Percentiles rank a stretch among this genome's conserved stretches.
phyloP scores from a whole-genome alignment of 2,888 invertebrate species.

The Ormyrus thymus region DNA sequence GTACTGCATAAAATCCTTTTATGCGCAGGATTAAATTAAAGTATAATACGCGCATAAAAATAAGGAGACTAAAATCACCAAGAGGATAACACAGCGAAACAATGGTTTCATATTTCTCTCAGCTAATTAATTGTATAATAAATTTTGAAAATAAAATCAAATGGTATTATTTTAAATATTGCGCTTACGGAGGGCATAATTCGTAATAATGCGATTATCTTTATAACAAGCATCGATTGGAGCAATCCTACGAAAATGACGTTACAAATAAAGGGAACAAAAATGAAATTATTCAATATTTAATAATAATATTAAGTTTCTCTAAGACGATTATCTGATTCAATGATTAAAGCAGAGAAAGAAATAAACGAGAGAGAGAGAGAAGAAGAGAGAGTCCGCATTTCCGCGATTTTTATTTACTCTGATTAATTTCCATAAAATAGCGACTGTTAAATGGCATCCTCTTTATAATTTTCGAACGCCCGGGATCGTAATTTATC shows the following conservation, averaged over 20 bases:
- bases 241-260: not conserved
- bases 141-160: not conserved
- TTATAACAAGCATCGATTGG: not conserved
- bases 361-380: too few species aligned
- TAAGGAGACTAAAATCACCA: too few species aligned
- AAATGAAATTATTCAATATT: not conserved
- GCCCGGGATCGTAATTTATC: not conserved
- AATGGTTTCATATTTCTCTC: too few species aligned
- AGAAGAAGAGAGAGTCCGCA: not conserved
- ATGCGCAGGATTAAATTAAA: too few species aligned
- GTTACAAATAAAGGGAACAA: not conserved
- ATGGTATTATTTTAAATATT: not conserved
- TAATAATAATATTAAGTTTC: not conserved
- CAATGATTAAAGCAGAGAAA: too few species aligned
- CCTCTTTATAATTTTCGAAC: not conserved
- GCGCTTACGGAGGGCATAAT: not conserved
- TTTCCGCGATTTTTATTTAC: not conserved
- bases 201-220: slow-evolving; percentile 1
- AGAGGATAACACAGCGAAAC: too few species aligned
- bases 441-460: not conserved
- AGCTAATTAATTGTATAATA: not conserved
- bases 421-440: not conserved
- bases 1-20: too few species aligned
- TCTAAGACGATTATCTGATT: slow-evolving; percentile 1
- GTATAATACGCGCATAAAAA: too few species aligned